These are phyloP conservation scores for Oplegnathus fasciatus DNA, from an alignment of 2,113 vertebrate species.

Conservation along the genomic window DNA sequence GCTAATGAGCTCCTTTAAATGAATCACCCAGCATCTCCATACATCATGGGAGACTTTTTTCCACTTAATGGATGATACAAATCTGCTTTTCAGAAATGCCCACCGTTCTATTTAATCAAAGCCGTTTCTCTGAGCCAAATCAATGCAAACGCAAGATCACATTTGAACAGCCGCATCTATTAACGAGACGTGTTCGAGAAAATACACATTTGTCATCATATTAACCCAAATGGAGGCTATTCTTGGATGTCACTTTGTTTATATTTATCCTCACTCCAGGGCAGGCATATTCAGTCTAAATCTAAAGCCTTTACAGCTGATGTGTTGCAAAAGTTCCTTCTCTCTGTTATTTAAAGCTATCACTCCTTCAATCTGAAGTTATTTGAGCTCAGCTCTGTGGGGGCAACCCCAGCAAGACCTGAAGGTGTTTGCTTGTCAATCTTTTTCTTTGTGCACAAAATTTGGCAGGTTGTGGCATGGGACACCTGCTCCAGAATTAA, in stretches of 20 bases:
- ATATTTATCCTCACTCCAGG: constrained; percentile 39
- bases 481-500: constrained; percentile 60
- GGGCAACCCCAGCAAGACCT: constrained; percentile 55
- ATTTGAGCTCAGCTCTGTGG: constrained; percentile 61
- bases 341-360: constrained; percentile 31
- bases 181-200: constrained; percentile 41
- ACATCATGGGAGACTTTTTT: constrained; percentile 58
- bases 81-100: constrained; percentile 64
- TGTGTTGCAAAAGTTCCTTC: constrained; percentile 26
- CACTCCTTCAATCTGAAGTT: constrained; percentile 52
- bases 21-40: constrained; percentile 55
- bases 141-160: constrained; percentile 64
- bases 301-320: constrained; percentile 31
- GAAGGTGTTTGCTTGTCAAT: constrained; percentile 69
- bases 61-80: constrained; percentile 64
- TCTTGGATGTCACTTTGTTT: constrained; percentile 59
- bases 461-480: constrained; percentile 62
- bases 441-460: constrained; percentile 58
- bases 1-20: constrained; percentile 73
- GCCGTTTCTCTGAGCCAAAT: constrained; percentile 55
- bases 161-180: constrained; percentile 63
- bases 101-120: constrained; percentile 66
- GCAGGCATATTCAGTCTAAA: constrained; percentile 6
- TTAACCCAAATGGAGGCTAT: constrained; percentile 52
- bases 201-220: constrained; percentile 63